Evolutionary conservation across 2,113 vertebrate genomes (phyloP).

Genomic region (Pelecanus crispus): DNA sequence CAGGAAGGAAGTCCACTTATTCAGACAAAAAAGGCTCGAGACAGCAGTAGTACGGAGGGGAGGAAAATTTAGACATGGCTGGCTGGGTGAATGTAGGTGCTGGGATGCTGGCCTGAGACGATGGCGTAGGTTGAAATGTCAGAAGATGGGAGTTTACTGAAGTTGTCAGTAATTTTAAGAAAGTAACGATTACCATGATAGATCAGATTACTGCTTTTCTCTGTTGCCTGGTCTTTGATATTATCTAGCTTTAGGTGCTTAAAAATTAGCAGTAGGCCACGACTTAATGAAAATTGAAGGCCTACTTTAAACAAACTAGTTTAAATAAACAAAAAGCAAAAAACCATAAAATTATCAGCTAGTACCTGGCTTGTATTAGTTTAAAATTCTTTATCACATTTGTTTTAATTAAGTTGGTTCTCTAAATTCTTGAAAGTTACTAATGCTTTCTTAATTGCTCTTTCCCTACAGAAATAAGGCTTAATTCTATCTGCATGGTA

Average conservation of each 20-base stretch:
- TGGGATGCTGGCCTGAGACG: not conserved
- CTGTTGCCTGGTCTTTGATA: not conserved
- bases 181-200: not conserved
- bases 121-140: not conserved
- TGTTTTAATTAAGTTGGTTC: not conserved
- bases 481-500: not conserved
- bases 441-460: not conserved
- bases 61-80: fast-evolving
- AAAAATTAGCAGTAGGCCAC: not conserved
- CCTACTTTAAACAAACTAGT: not conserved
- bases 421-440: not conserved
- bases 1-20: not conserved
- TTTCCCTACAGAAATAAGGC: not conserved
- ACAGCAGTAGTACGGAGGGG: not conserved
- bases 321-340: not conserved
- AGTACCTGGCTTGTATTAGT: not conserved
- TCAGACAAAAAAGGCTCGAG: not conserved
- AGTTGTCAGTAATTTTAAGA: not conserved
- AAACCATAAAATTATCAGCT: fast-evolving
- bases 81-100: not conserved
- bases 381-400: not conserved
- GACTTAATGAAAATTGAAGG: not conserved
- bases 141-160: not conserved
- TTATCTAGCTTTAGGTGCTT: not conserved
- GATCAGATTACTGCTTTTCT: not conserved